These are phyloP conservation scores for Ecliptopera silaceata DNA, from an alignment of 2,888 invertebrate species.

Conservation along the genomic window DNA sequence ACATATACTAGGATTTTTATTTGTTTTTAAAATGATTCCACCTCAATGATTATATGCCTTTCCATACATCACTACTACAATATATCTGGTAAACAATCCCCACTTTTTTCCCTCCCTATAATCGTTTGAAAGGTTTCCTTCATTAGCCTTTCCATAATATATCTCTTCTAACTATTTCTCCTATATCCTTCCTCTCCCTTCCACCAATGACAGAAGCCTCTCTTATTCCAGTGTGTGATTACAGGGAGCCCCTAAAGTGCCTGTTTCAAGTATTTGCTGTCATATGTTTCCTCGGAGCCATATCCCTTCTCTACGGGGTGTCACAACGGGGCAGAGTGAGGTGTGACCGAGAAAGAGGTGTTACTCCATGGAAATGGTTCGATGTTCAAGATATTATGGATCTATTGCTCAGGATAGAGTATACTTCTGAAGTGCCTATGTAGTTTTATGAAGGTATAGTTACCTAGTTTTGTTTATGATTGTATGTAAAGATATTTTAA, in stretches of 20 bases:
- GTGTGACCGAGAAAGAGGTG: conserved; percentile 34
- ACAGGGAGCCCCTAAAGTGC: conserved; percentile 70
- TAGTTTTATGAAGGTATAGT: conserved; percentile 39
- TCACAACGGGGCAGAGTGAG: conserved; percentile 39
- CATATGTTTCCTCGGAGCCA: conserved; percentile 64
- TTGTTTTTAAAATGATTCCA: too few species aligned
- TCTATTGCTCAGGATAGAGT: conserved; percentile 66
- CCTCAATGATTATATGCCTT: too few species aligned
- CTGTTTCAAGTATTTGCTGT: conserved; percentile 73
- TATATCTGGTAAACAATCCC: too few species aligned
- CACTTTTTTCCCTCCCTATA: too few species aligned
- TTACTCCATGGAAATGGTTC: conserved; percentile 69
- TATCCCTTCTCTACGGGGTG: conserved; percentile 58
- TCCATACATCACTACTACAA: too few species aligned
- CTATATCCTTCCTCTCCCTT: background rate
- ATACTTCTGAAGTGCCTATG: conserved; percentile 76
- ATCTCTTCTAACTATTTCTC: too few species aligned
- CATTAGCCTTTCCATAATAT: too few species aligned
- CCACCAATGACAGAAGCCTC: conserved; percentile 31
- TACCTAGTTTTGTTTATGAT: background rate
- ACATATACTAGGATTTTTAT: too few species aligned
- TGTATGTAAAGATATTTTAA: too few species aligned
- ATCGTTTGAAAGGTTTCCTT: too few species aligned
- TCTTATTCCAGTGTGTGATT: conserved; percentile 61
- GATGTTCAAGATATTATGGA: conserved; percentile 68